A percentile compares a stretch with the other conserved stretches of the same genome.
These are phyloP conservation scores for Dicrurus megarhynchus DNA, from an alignment of 2,113 vertebrate genomes.

Conservation along the genomic window DNA sequence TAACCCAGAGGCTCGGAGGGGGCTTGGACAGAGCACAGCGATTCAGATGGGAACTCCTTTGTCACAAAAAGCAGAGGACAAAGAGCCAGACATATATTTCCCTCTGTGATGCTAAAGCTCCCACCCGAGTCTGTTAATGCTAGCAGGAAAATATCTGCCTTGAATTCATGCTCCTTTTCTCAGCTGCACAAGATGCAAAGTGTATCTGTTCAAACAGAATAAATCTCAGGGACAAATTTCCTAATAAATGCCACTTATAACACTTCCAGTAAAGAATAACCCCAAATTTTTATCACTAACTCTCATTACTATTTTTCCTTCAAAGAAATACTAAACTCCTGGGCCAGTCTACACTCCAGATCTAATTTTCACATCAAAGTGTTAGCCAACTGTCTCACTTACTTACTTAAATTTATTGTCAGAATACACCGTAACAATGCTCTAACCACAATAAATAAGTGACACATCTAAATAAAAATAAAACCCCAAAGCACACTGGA, in stretches of 20 bases:
- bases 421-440: background rate
- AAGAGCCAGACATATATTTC: conserved; percentile 47
- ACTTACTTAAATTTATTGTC: background rate
- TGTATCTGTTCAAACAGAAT: background rate
- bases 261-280: background rate
- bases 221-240: background rate
- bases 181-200: background rate
- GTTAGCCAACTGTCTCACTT: background rate
- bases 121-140: background rate
- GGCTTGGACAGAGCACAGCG: conserved; percentile 56
- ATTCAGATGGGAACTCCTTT: conserved; percentile 76
- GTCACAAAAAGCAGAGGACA: conserved; percentile 72
- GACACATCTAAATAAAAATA: background rate
- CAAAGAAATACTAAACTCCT: background rate
- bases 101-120: background rate
- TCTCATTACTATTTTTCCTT: background rate
- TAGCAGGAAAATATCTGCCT: background rate
- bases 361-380: background rate
- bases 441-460: background rate
- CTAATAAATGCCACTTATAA: background rate
- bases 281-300: background rate
- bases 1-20: conserved; percentile 71
- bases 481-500: background rate
- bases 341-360: background rate
- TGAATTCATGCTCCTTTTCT: background rate